Base-by-base conservation (phyloP, 2,888 invertebrate genomes). In the Hemithea aestivaria region DNA sequence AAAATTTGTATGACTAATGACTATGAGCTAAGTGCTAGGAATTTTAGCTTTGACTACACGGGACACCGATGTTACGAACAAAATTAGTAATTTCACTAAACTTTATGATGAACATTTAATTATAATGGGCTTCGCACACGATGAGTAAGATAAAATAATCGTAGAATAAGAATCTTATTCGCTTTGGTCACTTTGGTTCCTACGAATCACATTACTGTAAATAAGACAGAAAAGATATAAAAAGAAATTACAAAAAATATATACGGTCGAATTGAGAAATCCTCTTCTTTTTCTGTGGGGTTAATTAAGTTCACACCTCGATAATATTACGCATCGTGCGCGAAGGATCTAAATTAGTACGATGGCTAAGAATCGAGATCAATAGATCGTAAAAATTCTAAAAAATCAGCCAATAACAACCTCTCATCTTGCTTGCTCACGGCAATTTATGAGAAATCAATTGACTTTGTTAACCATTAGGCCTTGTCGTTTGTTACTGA, bases 391-490 rank as follows among this genome's bases (percentile, higher is more conserved):
- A 72, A 71, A 72, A 71, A 64, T 70, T 69, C 68, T 70, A 73
- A 45, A 73, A 68, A 55, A 65, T 49, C 30, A 58, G 59, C 62
- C 73, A 73, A 65, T 65, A 41, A 49, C 32, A 16, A 48, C 62
- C 56, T 73, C 76, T 83, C 83, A 82, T 73, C 73, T 70, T 34
- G 29, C 77, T 83, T 82, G 77, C 78, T 36, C 45, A 26, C 30
- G 31, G 74, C 81, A 82, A 80, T 82, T 32, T 56, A 80, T 80
- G 83, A 85, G 81, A 73, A 67, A 72, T 69, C 67, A 65, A 59
- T 57, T 60, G 40, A 35, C 47, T 35, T 40, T 35, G 46, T 27
- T 48, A 40, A 40, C 45, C 47, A 44, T 48, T 60, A 70, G 52
- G 62, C 60, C 49, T 57, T 50, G 34, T 59, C 57, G 55, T 63